Conservation (phyloP, 2,113 vertebrate genomes). For the Hymenochirus boettgeri region DNA sequence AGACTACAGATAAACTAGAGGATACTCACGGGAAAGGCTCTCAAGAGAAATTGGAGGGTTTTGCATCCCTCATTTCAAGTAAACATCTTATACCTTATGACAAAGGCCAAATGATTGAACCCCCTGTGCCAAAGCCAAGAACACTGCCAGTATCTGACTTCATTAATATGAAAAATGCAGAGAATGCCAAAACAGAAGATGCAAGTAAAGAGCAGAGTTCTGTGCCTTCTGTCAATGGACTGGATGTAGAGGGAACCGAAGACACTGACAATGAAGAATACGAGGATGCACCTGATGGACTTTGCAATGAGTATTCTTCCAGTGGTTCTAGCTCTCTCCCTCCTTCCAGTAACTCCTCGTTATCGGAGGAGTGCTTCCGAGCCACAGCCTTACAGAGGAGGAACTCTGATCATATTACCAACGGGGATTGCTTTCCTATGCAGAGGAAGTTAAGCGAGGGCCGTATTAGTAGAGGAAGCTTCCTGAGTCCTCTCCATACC, state of each 20-base stretch:
- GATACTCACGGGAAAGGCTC: not conserved
- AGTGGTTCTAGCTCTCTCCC: conserved; percentile 42
- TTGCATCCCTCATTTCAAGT: not conserved
- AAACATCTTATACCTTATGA: conserved; percentile 20
- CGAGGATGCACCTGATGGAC: conserved; percentile 43
- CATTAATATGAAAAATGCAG: conserved; percentile 19
- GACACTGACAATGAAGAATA: conserved; percentile 52
- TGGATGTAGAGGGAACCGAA: conserved; percentile 13
- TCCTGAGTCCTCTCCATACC: conserved; percentile 52
- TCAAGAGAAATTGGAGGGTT: not conserved
- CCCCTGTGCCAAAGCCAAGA: conserved; percentile 69
- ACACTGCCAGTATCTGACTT: conserved; percentile 54
- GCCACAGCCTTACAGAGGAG: conserved; percentile 51
- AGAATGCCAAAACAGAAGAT: not conserved
- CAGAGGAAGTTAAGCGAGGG: conserved; percentile 64
- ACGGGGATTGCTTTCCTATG: conserved; percentile 49
- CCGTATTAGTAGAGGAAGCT: conserved; percentile 61
- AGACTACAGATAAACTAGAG: not conserved
- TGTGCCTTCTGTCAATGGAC: conserved; percentile 14
- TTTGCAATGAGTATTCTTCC: conserved; percentile 48
- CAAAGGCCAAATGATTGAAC: not conserved
- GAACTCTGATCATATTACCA: conserved; percentile 59
- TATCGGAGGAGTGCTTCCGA: conserved; percentile 70
- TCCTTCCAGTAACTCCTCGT: conserved; percentile 65
- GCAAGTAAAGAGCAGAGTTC: not conserved